Evolutionary conservation across 2,888 invertebrate genomes (phyloP).

Genomic region (Mactromeris polynyma): DNA sequence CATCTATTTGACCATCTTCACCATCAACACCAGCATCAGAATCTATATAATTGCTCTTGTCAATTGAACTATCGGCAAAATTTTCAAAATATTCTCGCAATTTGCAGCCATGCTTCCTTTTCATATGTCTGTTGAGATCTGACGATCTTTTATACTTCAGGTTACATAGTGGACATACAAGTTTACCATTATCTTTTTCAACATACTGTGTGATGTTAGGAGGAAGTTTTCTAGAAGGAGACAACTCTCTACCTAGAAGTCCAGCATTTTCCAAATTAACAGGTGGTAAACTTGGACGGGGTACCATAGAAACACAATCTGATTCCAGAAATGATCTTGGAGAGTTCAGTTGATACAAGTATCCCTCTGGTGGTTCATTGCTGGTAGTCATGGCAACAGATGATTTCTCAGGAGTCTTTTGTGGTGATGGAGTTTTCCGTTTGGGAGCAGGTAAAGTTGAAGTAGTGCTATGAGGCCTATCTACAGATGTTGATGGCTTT

Average conservation of each 20-base stretch:
- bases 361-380: not conserved
- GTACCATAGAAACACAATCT: slow-evolving; percentile 58
- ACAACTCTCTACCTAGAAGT: slow-evolving; percentile 43
- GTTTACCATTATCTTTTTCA: slow-evolving; percentile 66
- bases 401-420: not conserved
- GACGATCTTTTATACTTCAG: slow-evolving; percentile 82
- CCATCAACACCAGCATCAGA: slow-evolving; percentile 50
- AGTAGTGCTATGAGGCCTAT: not conserved
- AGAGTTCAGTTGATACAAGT: slow-evolving; percentile 8
- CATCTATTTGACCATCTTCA: slow-evolving; percentile 12
- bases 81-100: slow-evolving; percentile 76
- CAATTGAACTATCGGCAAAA: slow-evolving; percentile 21
- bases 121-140: slow-evolving; percentile 86
- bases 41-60: slow-evolving; percentile 12
- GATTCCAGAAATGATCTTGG: slow-evolving; percentile 36
- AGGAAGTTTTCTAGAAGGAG: slow-evolving; percentile 53
- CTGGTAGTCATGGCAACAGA: not conserved
- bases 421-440: not conserved
- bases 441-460: not conserved
- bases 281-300: slow-evolving; percentile 54
- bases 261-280: slow-evolving; percentile 39
- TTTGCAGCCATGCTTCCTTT: slow-evolving; percentile 82
- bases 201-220: slow-evolving; percentile 64
- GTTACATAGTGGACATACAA: slow-evolving; percentile 75
- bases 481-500: slow-evolving; percentile 15